These are phyloP conservation scores for Scolopax mira DNA, from an alignment of 2,113 vertebrate species.

Conservation along the genomic window DNA sequence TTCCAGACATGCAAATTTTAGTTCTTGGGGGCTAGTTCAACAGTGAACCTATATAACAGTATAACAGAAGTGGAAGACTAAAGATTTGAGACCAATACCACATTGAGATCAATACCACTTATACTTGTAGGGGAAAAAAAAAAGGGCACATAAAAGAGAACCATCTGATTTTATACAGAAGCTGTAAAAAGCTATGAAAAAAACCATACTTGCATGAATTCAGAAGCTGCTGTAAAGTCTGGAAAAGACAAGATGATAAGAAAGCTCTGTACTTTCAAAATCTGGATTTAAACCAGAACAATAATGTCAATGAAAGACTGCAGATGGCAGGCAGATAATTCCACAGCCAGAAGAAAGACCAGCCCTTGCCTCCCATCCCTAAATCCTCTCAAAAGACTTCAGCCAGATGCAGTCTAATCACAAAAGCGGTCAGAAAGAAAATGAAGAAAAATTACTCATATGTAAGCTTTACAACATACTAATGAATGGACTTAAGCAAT, in stretches of 20 bases:
- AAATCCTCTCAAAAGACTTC: constrained; percentile 22
- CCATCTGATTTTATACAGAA: background rate
- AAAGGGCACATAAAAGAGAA: background rate
- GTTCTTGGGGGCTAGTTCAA: background rate
- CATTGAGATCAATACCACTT: background rate
- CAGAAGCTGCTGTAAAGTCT: background rate
- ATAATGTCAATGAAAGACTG: background rate
- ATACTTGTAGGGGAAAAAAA: background rate
- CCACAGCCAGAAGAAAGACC: background rate
- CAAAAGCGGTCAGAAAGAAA: constrained; percentile 1
- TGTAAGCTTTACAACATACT: background rate
- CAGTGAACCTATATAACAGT: background rate
- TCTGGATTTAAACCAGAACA: constrained; percentile 14
- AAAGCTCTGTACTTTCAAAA: background rate
- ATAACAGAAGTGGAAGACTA: background rate
- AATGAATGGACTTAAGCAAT: background rate
- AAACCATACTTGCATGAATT: background rate
- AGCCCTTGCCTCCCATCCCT: background rate
- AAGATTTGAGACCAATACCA: background rate
- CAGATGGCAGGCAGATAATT: constrained; percentile 41
- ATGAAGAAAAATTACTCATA: constrained; percentile 18
- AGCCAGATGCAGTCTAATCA: background rate
- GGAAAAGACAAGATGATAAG: background rate
- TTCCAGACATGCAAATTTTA: background rate
- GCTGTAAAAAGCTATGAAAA: background rate